Evolutionary conservation across 2,888 invertebrate genomes (phyloP), one percentile per base, ranked within the genome.

Genomic region (Pammene aurita): DNA sequence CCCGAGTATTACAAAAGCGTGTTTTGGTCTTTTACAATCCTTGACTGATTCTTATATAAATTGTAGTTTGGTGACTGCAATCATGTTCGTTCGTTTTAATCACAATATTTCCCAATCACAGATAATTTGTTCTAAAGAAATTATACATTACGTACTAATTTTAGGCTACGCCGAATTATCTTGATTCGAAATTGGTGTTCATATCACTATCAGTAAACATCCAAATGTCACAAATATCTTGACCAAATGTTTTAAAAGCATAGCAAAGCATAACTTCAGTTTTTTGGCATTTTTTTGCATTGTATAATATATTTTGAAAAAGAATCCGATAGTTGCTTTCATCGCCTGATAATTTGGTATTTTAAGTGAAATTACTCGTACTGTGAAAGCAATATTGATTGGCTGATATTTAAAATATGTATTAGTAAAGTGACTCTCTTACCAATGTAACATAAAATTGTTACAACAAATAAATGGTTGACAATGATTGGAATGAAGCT

Each of bases 161-260:
- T 67, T 67, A 68, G 54, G 44, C 57, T 56, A 42, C 64, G 50
- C 68, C 69, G 70, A 69, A 72, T 68, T 67, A 61, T 66, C 71
- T 73, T 61, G 70, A 67, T 71, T 74, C 73, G 56, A 69, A 58
- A 63, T 66, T 65, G 52, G 66, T 57, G 60, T 67, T 72, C 69
- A 71, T 72, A 73, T 73, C 71, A 66, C 69, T 72, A 73, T 73
- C 71, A 66, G 60, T n/a, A 60, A 26, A 69, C 7, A 35, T 50
- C 57, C 46, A 69, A 62, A 11, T 64, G 73, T 75, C 75, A 74
- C 75, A 75, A 73, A 73, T 52, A 52, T 69, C 70, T 66, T 26
- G 57, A 60, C 60, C n/a, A 50, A 52, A 34, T 35, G 42, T 42
- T 63, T 44, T 41, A 18, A 7, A n/a, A 7, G n/a, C 46, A 38